These are phyloP conservation scores for Agrenia bidenticulata DNA, from an alignment of 2,888 invertebrate genomes.

Conservation along the genomic window DNA sequence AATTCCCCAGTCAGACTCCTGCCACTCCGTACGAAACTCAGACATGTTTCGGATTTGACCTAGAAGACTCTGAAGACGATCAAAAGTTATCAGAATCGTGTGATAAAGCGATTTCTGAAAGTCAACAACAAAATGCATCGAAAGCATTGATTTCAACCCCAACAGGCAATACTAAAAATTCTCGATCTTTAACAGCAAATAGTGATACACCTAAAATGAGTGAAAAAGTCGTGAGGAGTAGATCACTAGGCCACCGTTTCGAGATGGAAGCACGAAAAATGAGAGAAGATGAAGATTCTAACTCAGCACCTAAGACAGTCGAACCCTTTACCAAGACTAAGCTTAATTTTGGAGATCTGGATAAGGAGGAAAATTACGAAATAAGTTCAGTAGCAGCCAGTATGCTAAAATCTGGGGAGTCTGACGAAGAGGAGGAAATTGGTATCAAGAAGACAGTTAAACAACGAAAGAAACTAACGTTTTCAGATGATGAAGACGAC, in stretches of 20 bases:
- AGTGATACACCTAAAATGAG: no score
- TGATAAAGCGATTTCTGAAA: neutral
- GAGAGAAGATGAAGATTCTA: no score
- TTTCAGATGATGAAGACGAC: conserved; percentile 29
- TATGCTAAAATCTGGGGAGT: conserved; percentile 51
- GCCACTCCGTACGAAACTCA: conserved; percentile 48
- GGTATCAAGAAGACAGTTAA: neutral
- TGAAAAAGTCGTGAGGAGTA: no score
- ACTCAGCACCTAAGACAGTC: no score
- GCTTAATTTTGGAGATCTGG: conserved; percentile 21
- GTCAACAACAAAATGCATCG: no score
- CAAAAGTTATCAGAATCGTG: conserved; percentile 9
- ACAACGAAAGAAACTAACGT: neutral
- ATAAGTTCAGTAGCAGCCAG: conserved; percentile 22
- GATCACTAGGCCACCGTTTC: no score
- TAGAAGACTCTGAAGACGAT: conserved; percentile 43
- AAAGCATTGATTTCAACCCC: neutral
- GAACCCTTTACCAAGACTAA: no score
- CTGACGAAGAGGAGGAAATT: conserved; percentile 52
- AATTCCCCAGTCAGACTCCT: conserved; percentile 58
- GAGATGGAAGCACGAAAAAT: no score
- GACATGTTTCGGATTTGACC: conserved; percentile 35
- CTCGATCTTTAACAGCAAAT: neutral
- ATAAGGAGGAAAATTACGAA: conserved; percentile 32
- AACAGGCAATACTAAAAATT: no score